These are phyloP conservation scores for Proales similis DNA, from an alignment of 1,140 invertebrate genomes.

Conservation along the genomic window DNA sequence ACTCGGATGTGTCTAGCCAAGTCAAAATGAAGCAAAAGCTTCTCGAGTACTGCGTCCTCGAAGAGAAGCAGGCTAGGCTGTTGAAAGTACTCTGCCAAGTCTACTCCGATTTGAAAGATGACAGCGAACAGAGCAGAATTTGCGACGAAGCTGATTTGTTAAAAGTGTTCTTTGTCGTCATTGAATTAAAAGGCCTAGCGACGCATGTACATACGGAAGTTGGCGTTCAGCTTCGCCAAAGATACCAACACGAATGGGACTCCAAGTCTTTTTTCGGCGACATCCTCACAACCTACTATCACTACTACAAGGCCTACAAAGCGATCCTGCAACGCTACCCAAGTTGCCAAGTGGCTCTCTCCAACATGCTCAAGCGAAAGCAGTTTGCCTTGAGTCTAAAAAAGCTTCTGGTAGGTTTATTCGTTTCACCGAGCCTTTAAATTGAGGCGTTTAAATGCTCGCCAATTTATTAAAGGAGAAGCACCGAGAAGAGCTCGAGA, in stretches of 20 bases:
- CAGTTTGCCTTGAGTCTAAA: constrained; percentile 9
- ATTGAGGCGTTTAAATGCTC: not conserved
- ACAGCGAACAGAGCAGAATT: not conserved
- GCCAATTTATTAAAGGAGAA: not conserved
- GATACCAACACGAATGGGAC: not conserved
- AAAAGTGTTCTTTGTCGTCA: constrained; percentile 15
- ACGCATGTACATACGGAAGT: constrained; percentile 4
- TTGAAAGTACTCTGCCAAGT: constrained; percentile 3
- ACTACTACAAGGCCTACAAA: constrained; percentile 26
- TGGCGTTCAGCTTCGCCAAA: not conserved
- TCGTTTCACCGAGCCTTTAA: not conserved
- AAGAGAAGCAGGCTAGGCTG: constrained; percentile 16
- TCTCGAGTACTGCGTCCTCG: constrained; percentile 16
- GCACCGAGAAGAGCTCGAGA: not conserved
- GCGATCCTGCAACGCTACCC: constrained; percentile 6
- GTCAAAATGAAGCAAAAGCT: no score
- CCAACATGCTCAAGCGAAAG: constrained; percentile 28
- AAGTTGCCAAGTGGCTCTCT: not conserved
- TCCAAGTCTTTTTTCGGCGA: constrained; percentile 24
- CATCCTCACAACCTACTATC: constrained; percentile 17
- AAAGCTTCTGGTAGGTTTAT: constrained; percentile 19
- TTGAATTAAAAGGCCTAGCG: constrained; percentile 10
- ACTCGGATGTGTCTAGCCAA: no score
- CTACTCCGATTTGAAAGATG: constrained; percentile 3
- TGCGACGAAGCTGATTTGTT: constrained; percentile 15